Conservation (phyloP, 2,888 invertebrate genomes). For the Minunthozetes semirufus region DNA sequence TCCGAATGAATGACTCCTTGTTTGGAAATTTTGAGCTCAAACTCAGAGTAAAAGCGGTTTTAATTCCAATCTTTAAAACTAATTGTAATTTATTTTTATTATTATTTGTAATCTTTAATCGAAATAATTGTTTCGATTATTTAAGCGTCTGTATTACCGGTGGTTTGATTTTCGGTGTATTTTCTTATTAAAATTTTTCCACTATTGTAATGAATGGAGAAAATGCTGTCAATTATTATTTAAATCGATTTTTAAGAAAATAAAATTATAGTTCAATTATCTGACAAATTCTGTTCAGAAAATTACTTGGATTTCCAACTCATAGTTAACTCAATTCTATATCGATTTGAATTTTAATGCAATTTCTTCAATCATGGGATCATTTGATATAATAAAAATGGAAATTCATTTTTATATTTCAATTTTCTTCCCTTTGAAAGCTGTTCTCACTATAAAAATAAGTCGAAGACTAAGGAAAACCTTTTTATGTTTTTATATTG, state of each 20-base stretch:
- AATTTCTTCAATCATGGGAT: no score
- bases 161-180: conserved; percentile 17
- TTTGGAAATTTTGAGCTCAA: no score
- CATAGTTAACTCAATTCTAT: not conserved
- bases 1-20: no score
- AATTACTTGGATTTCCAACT: not conserved
- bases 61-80: not conserved
- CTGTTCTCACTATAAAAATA: no score
- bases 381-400: no score
- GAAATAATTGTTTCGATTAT: not conserved
- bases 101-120: not conserved
- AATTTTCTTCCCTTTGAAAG: no score
- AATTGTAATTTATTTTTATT: conserved; percentile 5
- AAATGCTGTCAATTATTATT: not conserved
- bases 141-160: conserved; percentile 5
- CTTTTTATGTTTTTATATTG: not conserved
- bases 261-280: not conserved
- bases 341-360: not conserved
- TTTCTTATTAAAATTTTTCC: not conserved
- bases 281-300: not conserved
- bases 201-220: not conserved
- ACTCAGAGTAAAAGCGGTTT: no score
- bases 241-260: not conserved
- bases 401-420: no score
- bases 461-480: no score